phyloP scores from a whole-genome alignment of 1,140 invertebrate species.

The Elymnias hypermnestra region DNA sequence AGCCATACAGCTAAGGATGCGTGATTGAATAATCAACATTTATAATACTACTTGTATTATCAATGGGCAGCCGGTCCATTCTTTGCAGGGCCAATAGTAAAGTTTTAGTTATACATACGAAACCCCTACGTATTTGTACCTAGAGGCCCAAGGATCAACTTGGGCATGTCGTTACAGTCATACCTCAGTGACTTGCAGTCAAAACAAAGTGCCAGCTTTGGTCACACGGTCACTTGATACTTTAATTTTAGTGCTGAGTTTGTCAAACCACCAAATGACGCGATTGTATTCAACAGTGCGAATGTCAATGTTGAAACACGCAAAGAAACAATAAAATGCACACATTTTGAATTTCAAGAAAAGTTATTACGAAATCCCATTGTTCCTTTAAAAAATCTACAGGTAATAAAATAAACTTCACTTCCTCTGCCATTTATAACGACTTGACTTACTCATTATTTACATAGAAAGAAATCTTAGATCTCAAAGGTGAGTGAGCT shows the following conservation, averaged over 20 bases:
- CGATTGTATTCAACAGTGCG: constrained; percentile 25
- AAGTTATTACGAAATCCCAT: not conserved
- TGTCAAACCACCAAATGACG: constrained; percentile 22
- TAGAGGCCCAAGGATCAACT: constrained; percentile 12
- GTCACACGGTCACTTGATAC: constrained; percentile 38
- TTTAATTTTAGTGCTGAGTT: constrained; percentile 24
- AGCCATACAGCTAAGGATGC: too few species aligned
- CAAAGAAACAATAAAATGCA: constrained; percentile 10
- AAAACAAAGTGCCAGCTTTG: constrained; percentile 33
- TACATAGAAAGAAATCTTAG: too few species aligned
- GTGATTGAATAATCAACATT: not conserved
- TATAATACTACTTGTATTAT: not conserved
- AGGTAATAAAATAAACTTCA: too few species aligned
- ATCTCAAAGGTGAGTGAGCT: too few species aligned
- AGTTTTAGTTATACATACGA: constrained; percentile 1
- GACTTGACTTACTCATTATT: too few species aligned
- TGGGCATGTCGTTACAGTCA: constrained; percentile 27
- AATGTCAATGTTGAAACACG: constrained; percentile 25
- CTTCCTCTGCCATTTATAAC: too few species aligned
- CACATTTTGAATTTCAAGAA: constrained; percentile 17
- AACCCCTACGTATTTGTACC: constrained; percentile 8
- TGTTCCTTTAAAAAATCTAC: not conserved
- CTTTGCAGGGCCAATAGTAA: not conserved
- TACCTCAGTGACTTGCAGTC: constrained; percentile 32
- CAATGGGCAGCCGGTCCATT: not conserved